Evolutionary conservation across 2,888 invertebrate genomes (phyloP), one percentile per base, ranked within the genome.

Genomic region (Ochropleura leucogaster): DNA sequence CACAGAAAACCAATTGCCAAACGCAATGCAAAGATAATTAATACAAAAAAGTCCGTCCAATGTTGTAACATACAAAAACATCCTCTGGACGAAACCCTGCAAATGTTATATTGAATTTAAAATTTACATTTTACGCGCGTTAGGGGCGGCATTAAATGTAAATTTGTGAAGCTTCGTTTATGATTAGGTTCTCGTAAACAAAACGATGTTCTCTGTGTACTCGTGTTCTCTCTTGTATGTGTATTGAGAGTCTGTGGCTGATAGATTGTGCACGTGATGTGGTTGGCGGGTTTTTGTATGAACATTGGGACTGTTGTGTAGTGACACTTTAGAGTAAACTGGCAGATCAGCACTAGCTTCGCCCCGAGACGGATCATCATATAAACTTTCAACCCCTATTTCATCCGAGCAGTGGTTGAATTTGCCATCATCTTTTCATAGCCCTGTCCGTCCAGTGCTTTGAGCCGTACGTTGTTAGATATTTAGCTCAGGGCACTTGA

Each of bases 91-190:
- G 72, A 76, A 85, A 53, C 85, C 83, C 63, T 75, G 68, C 57
- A 51, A 75, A 74, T 79, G 67, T 74, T 79, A 79, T 86, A 85
- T 86, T 85, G 85, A 85, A 85, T 86, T 85, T 74, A 65, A 74
- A 81, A 84, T 86, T 79, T 81, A 74, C 77, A 86, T 85, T 85
- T 85, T 79, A 75, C 69, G 76, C 51, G 65, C 84, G 71, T 79
- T 68, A 49, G 73, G 76, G 84, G 76, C 69, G 76, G 73, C 60
- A 74, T 85, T 76, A 65, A 69, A 74, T 83, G 86, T 74, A 74
- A 71, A 83, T 77, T 73, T 74, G 16, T 53, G 62, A 57, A 80
- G 78, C 77, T 76, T 75, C 57, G n/a, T 66, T 47, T 75, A 74
- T 74, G 80, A 84, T 85, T 77, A 79, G 78, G 72, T 70, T 62